A percentile compares a stretch with the other conserved stretches of the same genome.
phyloP scores from a whole-genome alignment of 1,140 invertebrate genomes.

The Pseudomyrmex flavicornis region DNA sequence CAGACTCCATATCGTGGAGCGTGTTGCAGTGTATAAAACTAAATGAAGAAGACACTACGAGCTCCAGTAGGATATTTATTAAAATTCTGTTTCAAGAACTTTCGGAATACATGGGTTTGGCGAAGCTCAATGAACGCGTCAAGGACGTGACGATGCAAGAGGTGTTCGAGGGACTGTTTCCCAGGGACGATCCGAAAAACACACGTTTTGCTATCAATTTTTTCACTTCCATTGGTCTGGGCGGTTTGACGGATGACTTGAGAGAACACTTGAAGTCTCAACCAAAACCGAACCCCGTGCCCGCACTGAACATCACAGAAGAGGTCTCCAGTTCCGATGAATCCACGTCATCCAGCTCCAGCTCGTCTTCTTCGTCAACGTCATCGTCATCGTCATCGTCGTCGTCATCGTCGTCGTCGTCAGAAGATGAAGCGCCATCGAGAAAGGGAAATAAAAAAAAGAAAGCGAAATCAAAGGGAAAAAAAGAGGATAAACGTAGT shows the following conservation, averaged over 20 bases:
- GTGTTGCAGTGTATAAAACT: conserved; percentile 95
- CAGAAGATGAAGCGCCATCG: conserved; percentile 36
- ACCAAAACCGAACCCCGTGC: conserved; percentile 71
- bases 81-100: conserved; percentile 99
- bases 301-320: conserved; percentile 54
- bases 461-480: conserved; percentile 64
- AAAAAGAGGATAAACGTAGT: conserved; percentile 59
- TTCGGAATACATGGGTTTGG: conserved; percentile 97
- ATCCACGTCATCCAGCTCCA: conserved; percentile 64
- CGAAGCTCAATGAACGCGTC: conserved; percentile 95
- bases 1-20: conserved; percentile 98
- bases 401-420: conserved; percentile 35
- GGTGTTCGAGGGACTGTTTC: conserved; percentile 97
- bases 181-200: conserved; percentile 97
- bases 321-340: conserved; percentile 58
- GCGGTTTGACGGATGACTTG: conserved; percentile 97
- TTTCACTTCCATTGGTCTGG: conserved; percentile 99
- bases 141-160: conserved; percentile 94
- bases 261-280: conserved; percentile 94
- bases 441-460: conserved; percentile 56
- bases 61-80: conserved; percentile 98
- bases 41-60: conserved; percentile 99
- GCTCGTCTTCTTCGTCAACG: conserved; percentile 59
- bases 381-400: conserved; percentile 17
- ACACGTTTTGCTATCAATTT: conserved; percentile 99